phyloP scores from a whole-genome alignment of 2,888 invertebrate species.

The Laothoe populi region DNA sequence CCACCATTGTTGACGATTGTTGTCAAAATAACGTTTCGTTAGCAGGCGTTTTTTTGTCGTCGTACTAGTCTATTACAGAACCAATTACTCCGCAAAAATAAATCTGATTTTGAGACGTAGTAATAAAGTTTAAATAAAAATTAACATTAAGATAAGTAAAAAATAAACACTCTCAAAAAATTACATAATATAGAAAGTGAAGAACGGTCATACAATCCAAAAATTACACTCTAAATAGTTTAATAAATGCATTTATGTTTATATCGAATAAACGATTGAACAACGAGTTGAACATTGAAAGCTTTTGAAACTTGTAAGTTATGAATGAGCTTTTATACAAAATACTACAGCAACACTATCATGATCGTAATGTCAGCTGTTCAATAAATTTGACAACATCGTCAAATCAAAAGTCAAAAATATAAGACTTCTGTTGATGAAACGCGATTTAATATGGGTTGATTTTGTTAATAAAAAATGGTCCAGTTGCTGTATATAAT shows the following conservation, averaged over 20 bases:
- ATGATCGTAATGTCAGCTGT: neutral
- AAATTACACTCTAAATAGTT: too few relatives aligned
- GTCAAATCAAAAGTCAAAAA: conserved; percentile 31
- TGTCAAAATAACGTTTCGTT: conserved; percentile 78
- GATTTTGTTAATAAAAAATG: conserved; percentile 80
- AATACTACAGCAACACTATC: too few relatives aligned
- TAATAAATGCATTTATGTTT: too few relatives aligned
- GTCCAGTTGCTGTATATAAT: conserved; percentile 90
- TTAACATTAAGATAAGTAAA: too few relatives aligned
- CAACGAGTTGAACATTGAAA: too few relatives aligned
- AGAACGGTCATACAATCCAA: too few relatives aligned
- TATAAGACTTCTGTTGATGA: conserved; percentile 22
- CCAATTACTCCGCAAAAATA: neutral
- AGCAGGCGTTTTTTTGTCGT: conserved; percentile 30
- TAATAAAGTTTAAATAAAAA: neutral
- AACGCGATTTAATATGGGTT: conserved; percentile 55
- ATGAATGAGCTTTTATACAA: too few relatives aligned
- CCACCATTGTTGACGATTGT: conserved; percentile 84
- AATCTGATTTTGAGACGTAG: neutral
- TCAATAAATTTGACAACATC: neutral
- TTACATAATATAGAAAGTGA: too few relatives aligned
- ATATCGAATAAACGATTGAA: too few relatives aligned
- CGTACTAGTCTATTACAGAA: conserved; percentile 6
- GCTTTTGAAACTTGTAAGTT: too few relatives aligned
- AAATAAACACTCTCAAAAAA: too few relatives aligned